These are phyloP conservation scores for Leptoclinus maculatus DNA, from an alignment of 2,797 vertebrate species.

Conservation along the genomic window DNA sequence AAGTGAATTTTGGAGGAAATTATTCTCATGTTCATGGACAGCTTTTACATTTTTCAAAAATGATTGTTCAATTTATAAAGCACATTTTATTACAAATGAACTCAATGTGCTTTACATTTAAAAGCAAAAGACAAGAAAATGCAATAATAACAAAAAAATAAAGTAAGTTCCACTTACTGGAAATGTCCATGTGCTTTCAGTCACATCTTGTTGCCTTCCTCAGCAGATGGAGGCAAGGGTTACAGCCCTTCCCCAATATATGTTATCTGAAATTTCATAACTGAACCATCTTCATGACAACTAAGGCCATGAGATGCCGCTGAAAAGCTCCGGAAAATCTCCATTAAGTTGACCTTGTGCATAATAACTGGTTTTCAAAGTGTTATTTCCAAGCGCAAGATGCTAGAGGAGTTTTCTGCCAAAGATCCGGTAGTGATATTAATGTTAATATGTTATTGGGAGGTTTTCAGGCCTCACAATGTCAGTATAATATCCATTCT, in stretches of 20 bases:
- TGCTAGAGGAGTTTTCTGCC: not conserved
- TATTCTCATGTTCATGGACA: not conserved
- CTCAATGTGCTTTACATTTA: not conserved
- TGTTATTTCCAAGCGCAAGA: not conserved
- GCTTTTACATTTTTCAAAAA: not conserved
- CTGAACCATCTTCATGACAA: not conserved
- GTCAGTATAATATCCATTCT: not conserved
- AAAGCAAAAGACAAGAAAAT: not conserved
- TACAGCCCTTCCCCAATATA: not conserved
- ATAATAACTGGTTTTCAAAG: not conserved
- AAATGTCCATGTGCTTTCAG: not conserved
- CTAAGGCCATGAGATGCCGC: not conserved
- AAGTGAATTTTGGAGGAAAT: constrained; percentile 7
- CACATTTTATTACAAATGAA: not conserved
- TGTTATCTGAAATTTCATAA: not conserved
- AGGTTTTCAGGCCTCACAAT: not conserved
- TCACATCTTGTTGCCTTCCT: not conserved
- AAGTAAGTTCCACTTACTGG: not conserved
- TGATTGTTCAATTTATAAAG: not conserved
- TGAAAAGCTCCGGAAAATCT: not conserved
- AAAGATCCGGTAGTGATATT: not conserved
- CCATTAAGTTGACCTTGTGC: not conserved
- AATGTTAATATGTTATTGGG: not conserved
- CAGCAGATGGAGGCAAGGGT: not conserved
- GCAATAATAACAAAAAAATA: not conserved